Conservation (phyloP, 2,113 vertebrate genomes). For the Rissa tridactyla region DNA sequence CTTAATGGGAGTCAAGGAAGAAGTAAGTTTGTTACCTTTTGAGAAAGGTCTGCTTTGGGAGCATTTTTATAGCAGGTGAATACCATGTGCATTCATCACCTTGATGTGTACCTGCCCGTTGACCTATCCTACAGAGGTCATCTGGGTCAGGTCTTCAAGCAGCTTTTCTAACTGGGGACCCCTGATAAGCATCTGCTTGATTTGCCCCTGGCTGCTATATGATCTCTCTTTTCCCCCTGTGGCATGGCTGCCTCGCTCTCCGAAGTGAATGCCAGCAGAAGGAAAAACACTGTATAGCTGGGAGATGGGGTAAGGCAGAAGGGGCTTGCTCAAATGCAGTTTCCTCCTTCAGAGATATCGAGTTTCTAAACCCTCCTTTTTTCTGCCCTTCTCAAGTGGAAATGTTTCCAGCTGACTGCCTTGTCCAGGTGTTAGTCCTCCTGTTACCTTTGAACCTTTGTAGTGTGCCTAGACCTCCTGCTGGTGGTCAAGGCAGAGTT, state of each 20-base stretch:
- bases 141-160: neutral
- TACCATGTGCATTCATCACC: neutral
- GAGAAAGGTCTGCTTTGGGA: neutral
- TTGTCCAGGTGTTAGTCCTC: slow-evolving; percentile 3
- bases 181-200: neutral
- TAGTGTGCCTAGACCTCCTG: neutral
- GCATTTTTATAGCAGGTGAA: neutral
- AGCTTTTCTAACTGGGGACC: neutral
- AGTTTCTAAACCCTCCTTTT: neutral
- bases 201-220: neutral
- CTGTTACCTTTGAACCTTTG: slow-evolving; percentile 1
- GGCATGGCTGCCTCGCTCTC: fast-evolving
- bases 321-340: neutral
- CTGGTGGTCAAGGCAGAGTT: neutral
- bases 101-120: neutral
- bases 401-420: neutral
- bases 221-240: neutral
- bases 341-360: neutral
- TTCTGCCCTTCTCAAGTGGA: neutral
- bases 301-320: neutral
- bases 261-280: neutral
- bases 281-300: neutral
- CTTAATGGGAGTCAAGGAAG: neutral
- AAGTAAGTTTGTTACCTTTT: neutral
- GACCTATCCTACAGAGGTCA: neutral